These are phyloP conservation scores for Drosophila bocqueti DNA, from an alignment of 1,140 invertebrate species.

Conservation along the genomic window DNA sequence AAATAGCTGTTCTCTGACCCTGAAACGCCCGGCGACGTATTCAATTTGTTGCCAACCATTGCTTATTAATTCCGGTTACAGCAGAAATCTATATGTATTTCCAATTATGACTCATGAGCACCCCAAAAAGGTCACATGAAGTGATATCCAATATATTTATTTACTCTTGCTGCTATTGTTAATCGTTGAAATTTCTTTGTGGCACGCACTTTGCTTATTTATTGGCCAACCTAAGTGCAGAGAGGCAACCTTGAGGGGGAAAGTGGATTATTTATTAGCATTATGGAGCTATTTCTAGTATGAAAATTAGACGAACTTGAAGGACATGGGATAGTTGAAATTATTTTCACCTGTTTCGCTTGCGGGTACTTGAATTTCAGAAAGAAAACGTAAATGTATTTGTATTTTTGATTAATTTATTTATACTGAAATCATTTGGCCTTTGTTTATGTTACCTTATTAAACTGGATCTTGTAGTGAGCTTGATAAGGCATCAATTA, in stretches of 20 bases:
- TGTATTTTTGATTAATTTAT: not conserved
- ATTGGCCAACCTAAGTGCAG: constrained; percentile 6
- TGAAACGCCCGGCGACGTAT: constrained; percentile 20
- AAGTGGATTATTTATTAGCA: constrained; percentile 33
- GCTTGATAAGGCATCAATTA: not conserved
- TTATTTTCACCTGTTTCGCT: not conserved
- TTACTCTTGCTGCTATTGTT: constrained; percentile 6
- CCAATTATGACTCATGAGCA: constrained; percentile 38
- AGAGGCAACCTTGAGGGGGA: not conserved
- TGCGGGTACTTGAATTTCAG: not conserved
- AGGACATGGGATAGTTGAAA: not conserved
- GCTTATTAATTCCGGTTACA: constrained; percentile 4
- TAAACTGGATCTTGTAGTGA: too few relatives aligned
- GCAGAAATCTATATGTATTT: not conserved
- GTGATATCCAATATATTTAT: constrained; percentile 5
- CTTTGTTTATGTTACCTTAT: not conserved
- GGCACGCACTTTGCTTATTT: constrained; percentile 32
- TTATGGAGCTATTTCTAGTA: constrained; percentile 5
- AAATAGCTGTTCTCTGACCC: constrained; percentile 23
- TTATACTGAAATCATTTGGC: not conserved
- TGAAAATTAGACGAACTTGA: constrained; percentile 9
- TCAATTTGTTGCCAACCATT: constrained; percentile 18
- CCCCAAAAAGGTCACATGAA: constrained; percentile 21
- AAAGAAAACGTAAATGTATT: not conserved
- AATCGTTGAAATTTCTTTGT: constrained; percentile 21